Percentiles rank a stretch among this genome's conserved stretches.
phyloP scores from a whole-genome alignment of 2,797 vertebrate species.

The Clarias platycephalus region DNA sequence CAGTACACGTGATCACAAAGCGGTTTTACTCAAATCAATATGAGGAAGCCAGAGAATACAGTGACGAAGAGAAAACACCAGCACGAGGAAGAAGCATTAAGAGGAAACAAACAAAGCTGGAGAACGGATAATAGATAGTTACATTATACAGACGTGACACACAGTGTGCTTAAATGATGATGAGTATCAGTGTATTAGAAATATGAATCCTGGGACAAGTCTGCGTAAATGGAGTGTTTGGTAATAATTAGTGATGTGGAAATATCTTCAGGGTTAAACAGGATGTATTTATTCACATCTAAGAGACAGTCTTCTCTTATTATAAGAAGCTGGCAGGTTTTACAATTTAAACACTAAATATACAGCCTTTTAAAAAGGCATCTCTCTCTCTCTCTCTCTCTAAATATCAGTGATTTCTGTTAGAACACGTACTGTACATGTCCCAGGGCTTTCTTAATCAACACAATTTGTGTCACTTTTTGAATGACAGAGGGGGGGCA shows the following conservation, averaged over 20 bases:
- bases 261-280: neutral
- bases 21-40: neutral
- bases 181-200: neutral
- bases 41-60: neutral
- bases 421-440: neutral
- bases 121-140: neutral
- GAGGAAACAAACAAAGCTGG: neutral
- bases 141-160: neutral
- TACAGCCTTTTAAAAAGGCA: neutral
- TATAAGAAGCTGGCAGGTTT: neutral
- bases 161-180: neutral
- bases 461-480: constrained; percentile 5
- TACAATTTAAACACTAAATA: neutral
- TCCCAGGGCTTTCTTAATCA: constrained; percentile 11
- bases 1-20: neutral
- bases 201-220: neutral
- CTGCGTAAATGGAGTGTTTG: neutral
- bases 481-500: neutral
- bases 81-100: too few relatives aligned
- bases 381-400: neutral
- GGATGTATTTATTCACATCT: neutral
- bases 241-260: neutral
- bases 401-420: neutral
- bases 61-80: neutral
- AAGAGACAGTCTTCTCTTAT: neutral